phyloP scores from a whole-genome alignment of 2,113 vertebrate species.

The Oreocharis arfaki region DNA sequence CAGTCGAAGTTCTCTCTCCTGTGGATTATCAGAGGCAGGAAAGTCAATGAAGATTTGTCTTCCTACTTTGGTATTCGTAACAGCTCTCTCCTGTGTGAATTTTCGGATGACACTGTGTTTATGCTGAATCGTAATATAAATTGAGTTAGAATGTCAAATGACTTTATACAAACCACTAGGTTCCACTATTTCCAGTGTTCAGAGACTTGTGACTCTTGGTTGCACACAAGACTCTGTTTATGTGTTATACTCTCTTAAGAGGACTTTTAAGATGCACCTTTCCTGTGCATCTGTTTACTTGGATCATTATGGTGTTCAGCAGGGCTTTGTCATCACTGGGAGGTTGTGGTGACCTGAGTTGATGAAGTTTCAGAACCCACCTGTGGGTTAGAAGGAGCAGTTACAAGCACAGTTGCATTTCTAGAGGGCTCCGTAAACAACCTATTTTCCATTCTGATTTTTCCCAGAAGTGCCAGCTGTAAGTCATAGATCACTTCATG shows the following conservation, averaged over 20 bases:
- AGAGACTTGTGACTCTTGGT: neutral
- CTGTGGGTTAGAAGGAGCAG: neutral
- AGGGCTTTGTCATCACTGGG: neutral
- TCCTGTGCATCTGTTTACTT: neutral
- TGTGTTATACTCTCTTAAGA: neutral
- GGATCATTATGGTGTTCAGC: neutral
- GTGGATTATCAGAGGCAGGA: neutral
- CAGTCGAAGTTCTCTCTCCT: neutral
- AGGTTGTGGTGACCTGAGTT: neutral
- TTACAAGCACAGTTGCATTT: neutral
- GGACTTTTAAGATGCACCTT: neutral
- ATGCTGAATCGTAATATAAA: neutral
- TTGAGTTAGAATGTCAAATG: neutral
- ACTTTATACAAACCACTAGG: neutral
- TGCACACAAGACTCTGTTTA: neutral
- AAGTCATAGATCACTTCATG: neutral
- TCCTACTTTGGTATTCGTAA: neutral
- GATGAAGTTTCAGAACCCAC: neutral
- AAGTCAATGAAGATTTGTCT: neutral
- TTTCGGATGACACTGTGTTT: neutral
- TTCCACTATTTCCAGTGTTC: neutral
- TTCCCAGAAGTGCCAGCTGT: neutral
- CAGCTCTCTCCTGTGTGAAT: neutral
- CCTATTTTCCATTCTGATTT: neutral
- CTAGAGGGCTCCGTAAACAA: neutral